Evolutionary conservation across 2,888 invertebrate genomes (phyloP).

Genomic region (Cheilosia scutellata): DNA sequence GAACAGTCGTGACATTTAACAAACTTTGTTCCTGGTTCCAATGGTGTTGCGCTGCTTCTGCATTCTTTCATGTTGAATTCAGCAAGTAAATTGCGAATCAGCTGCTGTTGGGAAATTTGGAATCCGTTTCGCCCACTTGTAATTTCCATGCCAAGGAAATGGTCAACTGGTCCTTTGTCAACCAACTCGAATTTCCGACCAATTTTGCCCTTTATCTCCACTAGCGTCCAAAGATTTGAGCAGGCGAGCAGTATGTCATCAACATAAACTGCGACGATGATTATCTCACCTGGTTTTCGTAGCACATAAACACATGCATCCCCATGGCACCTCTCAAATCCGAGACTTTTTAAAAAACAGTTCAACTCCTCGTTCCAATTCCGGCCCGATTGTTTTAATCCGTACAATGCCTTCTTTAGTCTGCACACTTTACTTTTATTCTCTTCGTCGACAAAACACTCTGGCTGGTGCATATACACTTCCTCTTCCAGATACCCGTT

Average conservation of each 20-base stretch:
- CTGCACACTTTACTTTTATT: slow-evolving; percentile 23
- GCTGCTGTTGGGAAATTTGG: background rate
- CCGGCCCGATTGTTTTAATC: slow-evolving; percentile 1
- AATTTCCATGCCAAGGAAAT: slow-evolving; percentile 48
- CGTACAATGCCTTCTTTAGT: slow-evolving; percentile 19
- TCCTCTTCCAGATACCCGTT: slow-evolving; percentile 36
- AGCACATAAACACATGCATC: slow-evolving; percentile 44
- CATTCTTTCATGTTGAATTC: no score
- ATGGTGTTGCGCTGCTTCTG: no score
- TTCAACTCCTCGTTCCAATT: slow-evolving; percentile 39
- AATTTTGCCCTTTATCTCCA: no score
- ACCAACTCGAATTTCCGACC: no score
- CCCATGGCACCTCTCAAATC: slow-evolving; percentile 24
- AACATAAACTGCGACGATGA: no score
- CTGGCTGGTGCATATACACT: slow-evolving; percentile 37
- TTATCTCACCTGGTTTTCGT: slow-evolving; percentile 13
- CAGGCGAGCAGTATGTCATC: slow-evolving; percentile 13
- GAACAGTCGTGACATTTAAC: no score
- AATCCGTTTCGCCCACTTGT: background rate
- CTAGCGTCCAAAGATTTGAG: background rate
- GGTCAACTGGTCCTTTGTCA: slow-evolving; percentile 24
- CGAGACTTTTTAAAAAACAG: slow-evolving; percentile 8
- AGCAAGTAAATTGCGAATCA: background rate
- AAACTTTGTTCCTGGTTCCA: no score
- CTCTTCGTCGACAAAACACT: background rate